Evolutionary conservation across 2,797 vertebrate genomes (phyloP).

Genomic region (Cheirogaleus major): DNA sequence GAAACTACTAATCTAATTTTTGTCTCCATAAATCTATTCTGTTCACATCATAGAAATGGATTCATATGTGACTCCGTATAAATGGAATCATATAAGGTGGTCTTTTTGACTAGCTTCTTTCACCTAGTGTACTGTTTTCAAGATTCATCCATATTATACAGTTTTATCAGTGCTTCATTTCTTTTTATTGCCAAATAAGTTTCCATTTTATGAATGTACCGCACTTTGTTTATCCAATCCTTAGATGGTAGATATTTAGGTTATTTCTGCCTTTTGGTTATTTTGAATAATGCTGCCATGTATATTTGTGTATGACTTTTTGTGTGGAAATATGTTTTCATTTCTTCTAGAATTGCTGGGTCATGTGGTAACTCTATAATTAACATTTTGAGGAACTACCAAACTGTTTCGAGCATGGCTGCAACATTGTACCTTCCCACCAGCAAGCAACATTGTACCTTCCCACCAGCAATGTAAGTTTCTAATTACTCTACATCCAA

Average conservation of each 20-base stretch:
- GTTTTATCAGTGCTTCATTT: neutral
- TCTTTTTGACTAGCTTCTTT: neutral
- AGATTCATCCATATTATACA: neutral
- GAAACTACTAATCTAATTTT: neutral
- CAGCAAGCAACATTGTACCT: neutral
- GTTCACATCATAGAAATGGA: neutral
- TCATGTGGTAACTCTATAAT: neutral
- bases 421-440: neutral
- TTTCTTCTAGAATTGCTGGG: neutral
- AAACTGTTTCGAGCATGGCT: neutral
- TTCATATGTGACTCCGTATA: neutral
- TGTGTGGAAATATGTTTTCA: neutral
- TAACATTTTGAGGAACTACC: neutral
- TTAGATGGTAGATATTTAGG: neutral
- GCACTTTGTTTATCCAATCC: neutral
- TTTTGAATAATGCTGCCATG: neutral
- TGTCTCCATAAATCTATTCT: neutral
- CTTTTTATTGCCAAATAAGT: neutral
- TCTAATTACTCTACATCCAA: neutral
- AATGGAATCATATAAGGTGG: neutral
- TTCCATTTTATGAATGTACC: neutral
- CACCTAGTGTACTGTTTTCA: neutral
- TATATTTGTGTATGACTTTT: neutral
- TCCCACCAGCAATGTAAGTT: neutral
- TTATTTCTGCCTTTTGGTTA: neutral